Percentiles rank a stretch among this genome's conserved stretches.
Conservation (phyloP, 2,888 invertebrate genomes). For the Thymelicus acteon region DNA sequence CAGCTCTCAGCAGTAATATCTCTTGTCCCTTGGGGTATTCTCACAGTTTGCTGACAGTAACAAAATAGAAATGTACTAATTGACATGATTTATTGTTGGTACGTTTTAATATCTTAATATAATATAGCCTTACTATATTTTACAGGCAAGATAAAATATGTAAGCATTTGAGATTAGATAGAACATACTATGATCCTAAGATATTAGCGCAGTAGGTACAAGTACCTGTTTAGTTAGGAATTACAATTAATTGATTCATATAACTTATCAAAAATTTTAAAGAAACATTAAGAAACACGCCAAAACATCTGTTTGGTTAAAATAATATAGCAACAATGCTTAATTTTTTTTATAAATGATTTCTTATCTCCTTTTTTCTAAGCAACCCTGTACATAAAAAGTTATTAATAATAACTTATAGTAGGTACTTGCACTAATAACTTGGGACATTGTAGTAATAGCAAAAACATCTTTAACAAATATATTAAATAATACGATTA, state of each 20-base stretch:
- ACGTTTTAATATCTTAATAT: conserved; percentile 15
- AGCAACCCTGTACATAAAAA: too few relatives aligned
- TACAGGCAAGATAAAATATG: conserved; percentile 35
- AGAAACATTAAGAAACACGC: too few relatives aligned
- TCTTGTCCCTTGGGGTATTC: background rate
- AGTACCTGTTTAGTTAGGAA: background rate
- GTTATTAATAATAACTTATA: background rate
- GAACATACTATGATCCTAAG: conserved; percentile 24
- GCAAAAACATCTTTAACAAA: background rate
- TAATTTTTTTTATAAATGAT: too few relatives aligned
- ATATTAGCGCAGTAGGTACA: conserved; percentile 19
- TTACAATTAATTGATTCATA: background rate
- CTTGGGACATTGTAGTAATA: conserved; percentile 18
- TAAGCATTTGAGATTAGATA: conserved; percentile 23
- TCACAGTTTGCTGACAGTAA: background rate
- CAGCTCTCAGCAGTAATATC: background rate
- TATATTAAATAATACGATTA: background rate
- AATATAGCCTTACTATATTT: conserved; percentile 33
- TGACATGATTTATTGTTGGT: background rate
- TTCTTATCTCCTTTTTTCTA: too few relatives aligned
- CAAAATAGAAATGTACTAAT: background rate
- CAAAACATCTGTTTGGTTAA: too few relatives aligned
- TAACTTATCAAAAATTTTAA: too few relatives aligned
- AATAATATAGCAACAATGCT: too few relatives aligned
- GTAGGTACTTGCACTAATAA: conserved; percentile 17